phyloP scores from a whole-genome alignment of 2,113 vertebrate species.

The Acrocephalus kingi region DNA sequence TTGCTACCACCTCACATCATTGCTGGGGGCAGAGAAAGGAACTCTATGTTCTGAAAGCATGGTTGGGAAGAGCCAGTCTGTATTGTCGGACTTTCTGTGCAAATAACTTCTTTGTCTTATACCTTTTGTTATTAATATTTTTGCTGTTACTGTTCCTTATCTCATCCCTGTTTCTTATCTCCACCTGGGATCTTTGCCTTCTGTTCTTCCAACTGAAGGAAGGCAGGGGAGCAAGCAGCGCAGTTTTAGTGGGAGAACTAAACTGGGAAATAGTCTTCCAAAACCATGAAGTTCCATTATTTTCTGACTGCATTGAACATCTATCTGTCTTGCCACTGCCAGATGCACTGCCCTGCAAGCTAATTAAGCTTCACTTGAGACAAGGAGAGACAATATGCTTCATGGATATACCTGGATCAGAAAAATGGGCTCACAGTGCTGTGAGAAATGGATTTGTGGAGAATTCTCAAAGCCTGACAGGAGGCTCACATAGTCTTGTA shows the following conservation, averaged over 20 bases:
- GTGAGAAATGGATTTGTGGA: too few species aligned
- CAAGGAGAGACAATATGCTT: neutral
- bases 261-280: neutral
- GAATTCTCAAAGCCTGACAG: too few species aligned
- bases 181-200: neutral
- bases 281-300: neutral
- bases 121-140: neutral
- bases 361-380: neutral
- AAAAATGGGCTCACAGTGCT: neutral
- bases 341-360: neutral
- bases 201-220: neutral
- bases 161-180: neutral
- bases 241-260: neutral
- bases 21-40: neutral
- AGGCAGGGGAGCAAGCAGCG: rapidly evolving
- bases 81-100: rapidly evolving
- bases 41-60: neutral
- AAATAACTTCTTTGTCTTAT: neutral
- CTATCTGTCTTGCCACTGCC: neutral
- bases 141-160: neutral
- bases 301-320: neutral
- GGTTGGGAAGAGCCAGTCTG: neutral
- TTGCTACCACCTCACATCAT: neutral
- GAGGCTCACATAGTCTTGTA: too few species aligned
- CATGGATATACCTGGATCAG: neutral